Conservation (phyloP, 2,888 invertebrate genomes). For the Muschampia staudingeri region DNA sequence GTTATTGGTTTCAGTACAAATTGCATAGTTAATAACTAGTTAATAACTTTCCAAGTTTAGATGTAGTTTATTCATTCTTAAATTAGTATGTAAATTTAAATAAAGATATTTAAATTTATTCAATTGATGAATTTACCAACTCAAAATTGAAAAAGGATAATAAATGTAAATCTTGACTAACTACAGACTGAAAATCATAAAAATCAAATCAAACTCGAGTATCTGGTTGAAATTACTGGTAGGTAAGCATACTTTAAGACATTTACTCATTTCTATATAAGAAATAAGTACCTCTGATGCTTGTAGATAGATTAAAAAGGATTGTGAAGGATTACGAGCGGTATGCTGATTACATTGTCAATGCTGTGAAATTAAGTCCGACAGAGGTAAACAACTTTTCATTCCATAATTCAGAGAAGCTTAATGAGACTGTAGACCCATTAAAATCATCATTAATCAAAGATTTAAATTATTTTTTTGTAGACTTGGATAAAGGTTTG, state of each 20-base stretch:
- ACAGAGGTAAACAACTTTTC: conserved; percentile 41
- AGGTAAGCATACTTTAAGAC: background rate
- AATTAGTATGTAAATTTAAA: too few species aligned
- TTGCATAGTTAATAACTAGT: too few species aligned
- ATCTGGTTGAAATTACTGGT: background rate
- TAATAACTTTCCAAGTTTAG: too few species aligned
- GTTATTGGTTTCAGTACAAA: background rate
- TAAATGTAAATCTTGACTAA: background rate
- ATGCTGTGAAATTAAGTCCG: conserved; percentile 69
- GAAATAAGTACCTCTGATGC: background rate
- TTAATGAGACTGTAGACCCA: conserved; percentile 29
- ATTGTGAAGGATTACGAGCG: conserved; percentile 65
- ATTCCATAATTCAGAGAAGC: conserved; percentile 34
- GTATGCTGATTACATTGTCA: conserved; percentile 72
- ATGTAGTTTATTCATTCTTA: too few species aligned
- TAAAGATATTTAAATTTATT: too few species aligned
- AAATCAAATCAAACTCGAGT: background rate
- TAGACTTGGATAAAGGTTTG: background rate
- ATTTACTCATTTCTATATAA: background rate
- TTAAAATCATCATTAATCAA: conserved; percentile 29
- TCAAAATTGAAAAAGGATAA: too few species aligned
- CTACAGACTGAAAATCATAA: background rate
- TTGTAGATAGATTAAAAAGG: conserved; percentile 73
- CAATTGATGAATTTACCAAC: too few species aligned
- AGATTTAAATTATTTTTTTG: background rate